Conservation (phyloP, 2,113 vertebrate species). For the Gnathonemus longibarbis region DNA sequence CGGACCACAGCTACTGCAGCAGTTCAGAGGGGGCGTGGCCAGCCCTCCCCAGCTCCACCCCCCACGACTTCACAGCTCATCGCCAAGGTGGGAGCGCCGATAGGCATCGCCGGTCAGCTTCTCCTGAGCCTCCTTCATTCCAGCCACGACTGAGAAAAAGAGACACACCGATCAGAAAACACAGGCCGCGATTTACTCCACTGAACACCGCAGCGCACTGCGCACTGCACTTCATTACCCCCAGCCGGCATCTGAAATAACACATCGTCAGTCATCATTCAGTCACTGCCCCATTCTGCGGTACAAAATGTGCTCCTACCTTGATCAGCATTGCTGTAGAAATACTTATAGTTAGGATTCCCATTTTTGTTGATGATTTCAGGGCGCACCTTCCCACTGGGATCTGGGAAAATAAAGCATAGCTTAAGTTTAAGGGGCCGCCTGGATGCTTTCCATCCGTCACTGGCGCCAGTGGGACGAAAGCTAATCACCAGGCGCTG, state of each 20-base stretch:
- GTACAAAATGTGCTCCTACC: conserved; percentile 54
- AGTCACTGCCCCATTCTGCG: background rate
- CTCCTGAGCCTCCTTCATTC: conserved; percentile 93
- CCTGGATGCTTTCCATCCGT: background rate
- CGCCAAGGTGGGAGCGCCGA: conserved; percentile 67
- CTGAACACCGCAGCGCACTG: background rate
- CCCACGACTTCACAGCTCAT: conserved; percentile 74
- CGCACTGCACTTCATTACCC: background rate
- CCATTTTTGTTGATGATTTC: conserved; percentile 90
- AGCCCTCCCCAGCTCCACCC: conserved; percentile 19
- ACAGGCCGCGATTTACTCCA: background rate
- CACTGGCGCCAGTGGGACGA: background rate
- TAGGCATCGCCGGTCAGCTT: conserved; percentile 85
- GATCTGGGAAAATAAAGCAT: conserved; percentile 62
- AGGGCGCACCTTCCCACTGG: conserved; percentile 80
- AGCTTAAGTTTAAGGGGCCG: background rate
- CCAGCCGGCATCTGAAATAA: background rate
- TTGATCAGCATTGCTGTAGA: conserved; percentile 90
- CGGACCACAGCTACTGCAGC: background rate
- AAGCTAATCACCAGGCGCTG: background rate
- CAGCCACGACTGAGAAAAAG: conserved; percentile 69
- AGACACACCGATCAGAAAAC: too few species aligned
- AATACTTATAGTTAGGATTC: conserved; percentile 97
- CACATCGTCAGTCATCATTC: background rate
- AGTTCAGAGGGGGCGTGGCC: conserved; percentile 20